A percentile compares a stretch with the other conserved stretches of the same genome.
phyloP scores from a whole-genome alignment of 2,888 invertebrate genomes.

The Pogonocherus hispidulus region DNA sequence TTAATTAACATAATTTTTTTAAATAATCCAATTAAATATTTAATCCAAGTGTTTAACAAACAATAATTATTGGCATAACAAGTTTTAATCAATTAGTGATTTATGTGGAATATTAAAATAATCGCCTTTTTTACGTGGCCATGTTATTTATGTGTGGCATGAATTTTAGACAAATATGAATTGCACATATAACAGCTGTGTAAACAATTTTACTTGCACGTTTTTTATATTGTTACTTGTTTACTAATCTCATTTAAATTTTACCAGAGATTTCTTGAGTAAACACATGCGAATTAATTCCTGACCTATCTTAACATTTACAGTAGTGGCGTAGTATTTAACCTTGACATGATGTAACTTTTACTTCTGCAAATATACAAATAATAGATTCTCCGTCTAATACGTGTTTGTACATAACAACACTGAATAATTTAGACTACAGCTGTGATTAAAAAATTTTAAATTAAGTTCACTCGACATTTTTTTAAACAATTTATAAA shows the following conservation, averaged over 20 bases:
- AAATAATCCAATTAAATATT: too few relatives aligned
- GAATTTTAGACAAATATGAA: background rate
- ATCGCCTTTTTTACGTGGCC: too few relatives aligned
- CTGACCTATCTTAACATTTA: constrained; percentile 34
- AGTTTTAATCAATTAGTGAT: too few relatives aligned
- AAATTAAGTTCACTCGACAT: constrained; percentile 8
- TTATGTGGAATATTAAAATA: too few relatives aligned
- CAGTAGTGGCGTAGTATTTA: constrained; percentile 30
- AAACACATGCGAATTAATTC: constrained; percentile 33
- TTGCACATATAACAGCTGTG: background rate
- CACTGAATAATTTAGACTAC: background rate
- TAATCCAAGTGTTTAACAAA: too few relatives aligned
- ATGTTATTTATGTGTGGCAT: background rate
- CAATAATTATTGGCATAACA: too few relatives aligned
- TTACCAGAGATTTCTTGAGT: constrained; percentile 27
- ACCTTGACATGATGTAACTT: constrained; percentile 36
- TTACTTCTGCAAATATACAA: constrained; percentile 36
- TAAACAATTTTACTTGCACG: constrained; percentile 4
- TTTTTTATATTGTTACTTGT: constrained; percentile 25
- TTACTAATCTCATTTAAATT: constrained; percentile 30
- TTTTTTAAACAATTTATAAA: background rate
- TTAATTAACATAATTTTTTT: too few relatives aligned
- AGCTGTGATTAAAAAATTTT: background rate
- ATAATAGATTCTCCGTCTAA: constrained; percentile 25
- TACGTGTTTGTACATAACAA: constrained; percentile 19